Conservation (phyloP, 2,888 invertebrate species). For the Neoascia interrupta region DNA sequence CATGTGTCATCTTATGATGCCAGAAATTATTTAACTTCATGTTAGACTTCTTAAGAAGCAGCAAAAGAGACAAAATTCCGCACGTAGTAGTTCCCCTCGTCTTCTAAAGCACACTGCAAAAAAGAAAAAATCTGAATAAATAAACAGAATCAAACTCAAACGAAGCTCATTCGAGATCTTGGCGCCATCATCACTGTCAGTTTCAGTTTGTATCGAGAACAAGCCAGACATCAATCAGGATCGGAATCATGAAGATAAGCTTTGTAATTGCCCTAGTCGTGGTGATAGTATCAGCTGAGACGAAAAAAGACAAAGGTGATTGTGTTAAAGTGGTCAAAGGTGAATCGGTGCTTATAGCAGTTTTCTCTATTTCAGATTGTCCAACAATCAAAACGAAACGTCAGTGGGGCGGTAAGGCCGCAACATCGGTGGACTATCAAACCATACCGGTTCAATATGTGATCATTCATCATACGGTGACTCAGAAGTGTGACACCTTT, state of each 20-base stretch:
- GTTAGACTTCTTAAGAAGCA: neutral
- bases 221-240: neutral
- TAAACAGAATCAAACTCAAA: neutral
- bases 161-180: conserved; percentile 3
- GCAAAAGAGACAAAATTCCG: too few relatives aligned
- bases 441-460: conserved; percentile 82
- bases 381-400: conserved; percentile 81
- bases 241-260: conserved; percentile 9
- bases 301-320: conserved; percentile 36
- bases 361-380: conserved; percentile 75
- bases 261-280: conserved; percentile 8
- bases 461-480: conserved; percentile 83
- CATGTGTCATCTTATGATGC: neutral
- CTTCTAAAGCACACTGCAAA: too few relatives aligned
- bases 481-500: conserved; percentile 79
- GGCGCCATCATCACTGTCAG: conserved; percentile 3
- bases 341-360: too few relatives aligned
- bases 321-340: too few relatives aligned
- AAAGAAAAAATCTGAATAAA: conserved; percentile 4
- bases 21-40: too few relatives aligned
- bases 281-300: conserved; percentile 2
- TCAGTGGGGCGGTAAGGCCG: conserved; percentile 83
- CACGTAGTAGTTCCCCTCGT: too few relatives aligned
- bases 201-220: conserved; percentile 1
- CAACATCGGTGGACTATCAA: conserved; percentile 81